A percentile compares a stretch with the other conserved stretches of the same genome.
Conservation (phyloP, 2,797 vertebrate species). For the Gymnothorax javanicus region DNA sequence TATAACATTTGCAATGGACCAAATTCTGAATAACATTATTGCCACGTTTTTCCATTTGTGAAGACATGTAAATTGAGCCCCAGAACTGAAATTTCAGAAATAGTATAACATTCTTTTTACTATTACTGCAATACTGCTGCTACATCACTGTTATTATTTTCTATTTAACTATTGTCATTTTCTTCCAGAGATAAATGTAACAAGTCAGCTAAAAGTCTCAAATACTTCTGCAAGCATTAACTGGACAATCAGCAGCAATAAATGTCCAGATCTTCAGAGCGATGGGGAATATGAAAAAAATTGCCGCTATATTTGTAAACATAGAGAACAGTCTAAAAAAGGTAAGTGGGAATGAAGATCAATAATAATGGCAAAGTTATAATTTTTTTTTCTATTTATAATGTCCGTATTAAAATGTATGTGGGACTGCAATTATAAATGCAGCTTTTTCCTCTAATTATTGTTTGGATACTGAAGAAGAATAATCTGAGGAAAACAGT, state of each 20-base stretch:
- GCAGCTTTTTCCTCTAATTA: no score
- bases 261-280: accelerated
- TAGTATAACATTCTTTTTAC: neutral
- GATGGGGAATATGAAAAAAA: accelerated
- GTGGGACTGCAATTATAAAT: neutral
- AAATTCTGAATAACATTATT: no score
- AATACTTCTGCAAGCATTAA: neutral
- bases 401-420: neutral
- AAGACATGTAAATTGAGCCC: no score
- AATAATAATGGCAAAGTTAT: neutral
- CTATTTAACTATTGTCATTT: neutral
- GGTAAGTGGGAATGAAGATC: neutral
- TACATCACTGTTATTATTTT: neutral
- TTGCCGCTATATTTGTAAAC: slow-evolving; percentile 30
- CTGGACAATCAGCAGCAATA: accelerated
- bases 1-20: no score
- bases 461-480: neutral
- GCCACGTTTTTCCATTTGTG: no score
- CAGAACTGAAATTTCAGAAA: no score
- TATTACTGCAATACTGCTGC: neutral
- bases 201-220: neutral
- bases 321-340: no score
- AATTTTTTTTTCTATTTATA: neutral
- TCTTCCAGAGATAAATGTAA: neutral
- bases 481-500: neutral